Evolutionary conservation across 2,113 vertebrate genomes (phyloP).

Genomic region (Macquaria australasica): DNA sequence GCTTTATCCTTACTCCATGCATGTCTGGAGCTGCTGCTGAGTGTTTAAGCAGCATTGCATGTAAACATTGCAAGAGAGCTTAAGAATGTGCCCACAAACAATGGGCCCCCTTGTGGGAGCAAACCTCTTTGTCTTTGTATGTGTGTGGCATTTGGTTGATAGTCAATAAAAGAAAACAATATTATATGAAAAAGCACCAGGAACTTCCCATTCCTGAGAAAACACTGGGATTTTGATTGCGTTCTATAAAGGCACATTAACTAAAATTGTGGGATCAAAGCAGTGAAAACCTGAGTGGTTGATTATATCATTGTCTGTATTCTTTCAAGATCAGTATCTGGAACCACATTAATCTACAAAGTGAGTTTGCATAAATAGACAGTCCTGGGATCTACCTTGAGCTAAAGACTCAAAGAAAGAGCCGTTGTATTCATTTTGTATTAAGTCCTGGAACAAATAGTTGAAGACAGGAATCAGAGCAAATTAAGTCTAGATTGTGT

Average conservation of each 20-base stretch:
- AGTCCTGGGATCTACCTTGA: not conserved
- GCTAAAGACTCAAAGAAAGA: not conserved
- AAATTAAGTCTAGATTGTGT: slow-evolving; percentile 53
- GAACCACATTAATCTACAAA: slow-evolving; percentile 12
- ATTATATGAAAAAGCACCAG: slow-evolving; percentile 20
- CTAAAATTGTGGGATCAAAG: slow-evolving; percentile 19
- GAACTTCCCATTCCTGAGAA: slow-evolving; percentile 2
- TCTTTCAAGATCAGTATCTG: slow-evolving; percentile 19
- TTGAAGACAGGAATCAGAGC: slow-evolving; percentile 3
- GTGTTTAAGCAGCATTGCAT: slow-evolving; percentile 25
- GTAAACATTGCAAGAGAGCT: slow-evolving; percentile 27
- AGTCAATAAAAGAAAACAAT: slow-evolving; percentile 27
- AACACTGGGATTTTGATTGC: slow-evolving; percentile 9
- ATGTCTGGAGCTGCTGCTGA: slow-evolving; percentile 41
- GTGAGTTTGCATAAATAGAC: slow-evolving; percentile 8
- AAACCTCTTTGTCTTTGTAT: slow-evolving; percentile 30
- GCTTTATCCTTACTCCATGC: slow-evolving; percentile 24
- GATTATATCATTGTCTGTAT: not conserved
- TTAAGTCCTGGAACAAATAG: slow-evolving; percentile 22
- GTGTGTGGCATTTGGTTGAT: slow-evolving; percentile 28
- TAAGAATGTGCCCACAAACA: slow-evolving; percentile 40
- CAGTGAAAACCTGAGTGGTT: not conserved
- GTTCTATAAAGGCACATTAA: slow-evolving; percentile 3
- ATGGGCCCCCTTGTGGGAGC: slow-evolving; percentile 18
- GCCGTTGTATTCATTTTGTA: not conserved